Percentiles rank a stretch among this genome's conserved stretches.
Conservation (phyloP, 2,113 vertebrate species). For the Paradisaea rubra region DNA sequence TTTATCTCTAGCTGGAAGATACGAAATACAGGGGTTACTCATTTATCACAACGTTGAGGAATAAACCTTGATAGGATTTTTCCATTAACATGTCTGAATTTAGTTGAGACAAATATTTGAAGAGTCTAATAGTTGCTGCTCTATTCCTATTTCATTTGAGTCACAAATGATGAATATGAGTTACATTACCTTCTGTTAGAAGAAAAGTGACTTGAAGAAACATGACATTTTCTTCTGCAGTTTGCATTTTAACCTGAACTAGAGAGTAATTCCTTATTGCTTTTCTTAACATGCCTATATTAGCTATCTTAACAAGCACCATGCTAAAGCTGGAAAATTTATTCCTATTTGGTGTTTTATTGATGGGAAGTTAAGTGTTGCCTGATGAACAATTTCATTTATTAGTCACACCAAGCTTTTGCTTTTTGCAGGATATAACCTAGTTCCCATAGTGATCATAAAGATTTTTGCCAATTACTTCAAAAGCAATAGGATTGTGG, state of each 20-base stretch:
- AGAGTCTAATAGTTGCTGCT: background rate
- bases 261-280: background rate
- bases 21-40: constrained; percentile 1
- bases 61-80: background rate
- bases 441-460: background rate
- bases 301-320: background rate
- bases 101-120: background rate
- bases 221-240: background rate
- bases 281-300: background rate
- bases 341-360: background rate
- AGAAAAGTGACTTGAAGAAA: background rate
- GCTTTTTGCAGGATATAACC: background rate
- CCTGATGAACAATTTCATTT: background rate
- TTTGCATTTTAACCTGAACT: background rate
- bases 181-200: background rate
- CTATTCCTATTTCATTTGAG: background rate
- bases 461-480: background rate
- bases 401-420: background rate
- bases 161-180: background rate
- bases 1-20: constrained; percentile 83
- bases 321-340: background rate
- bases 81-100: background rate
- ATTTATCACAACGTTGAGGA: background rate
- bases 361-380: background rate
- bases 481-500: background rate